Conservation (phyloP, 2,113 vertebrate genomes). For the Tauraco erythrolophus region DNA sequence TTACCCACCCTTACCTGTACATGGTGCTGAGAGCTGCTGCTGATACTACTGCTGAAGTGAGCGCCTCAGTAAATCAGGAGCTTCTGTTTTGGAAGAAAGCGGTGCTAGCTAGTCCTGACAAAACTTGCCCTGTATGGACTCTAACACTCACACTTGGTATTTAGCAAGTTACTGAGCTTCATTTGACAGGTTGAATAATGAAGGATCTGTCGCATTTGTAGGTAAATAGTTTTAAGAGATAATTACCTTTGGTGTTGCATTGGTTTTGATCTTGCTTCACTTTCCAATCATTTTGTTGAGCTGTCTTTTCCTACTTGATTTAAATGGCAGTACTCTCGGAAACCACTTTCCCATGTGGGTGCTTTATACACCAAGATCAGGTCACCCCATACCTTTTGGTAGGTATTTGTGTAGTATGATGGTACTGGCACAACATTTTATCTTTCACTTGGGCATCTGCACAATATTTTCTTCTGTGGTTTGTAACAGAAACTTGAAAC, state of each 20-base stretch:
- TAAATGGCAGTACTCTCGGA: not conserved
- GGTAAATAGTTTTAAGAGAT: not conserved
- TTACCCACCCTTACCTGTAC: not conserved
- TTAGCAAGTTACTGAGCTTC: not conserved
- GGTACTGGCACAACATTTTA: not conserved
- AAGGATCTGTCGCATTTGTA: not conserved
- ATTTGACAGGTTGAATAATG: not conserved
- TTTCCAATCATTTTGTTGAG: not conserved
- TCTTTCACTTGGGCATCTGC: not conserved
- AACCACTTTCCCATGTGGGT: not conserved
- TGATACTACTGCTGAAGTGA: not conserved
- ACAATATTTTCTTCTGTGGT: not conserved
- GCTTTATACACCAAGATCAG: not conserved
- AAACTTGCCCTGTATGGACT: not conserved
- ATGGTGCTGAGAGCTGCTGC: not conserved
- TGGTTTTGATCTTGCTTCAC: slow-evolving; percentile 10
- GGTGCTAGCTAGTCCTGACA: not conserved
- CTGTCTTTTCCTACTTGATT: not conserved
- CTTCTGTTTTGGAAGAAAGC: not conserved
- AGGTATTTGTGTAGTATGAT: not conserved
- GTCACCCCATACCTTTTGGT: not conserved
- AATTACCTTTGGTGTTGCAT: not conserved
- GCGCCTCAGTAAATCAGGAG: not conserved
- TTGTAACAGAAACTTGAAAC: not conserved
- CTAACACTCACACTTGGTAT: not conserved